Evolutionary conservation across 2,113 vertebrate genomes (phyloP), one percentile per base, ranked within the genome.

Genomic region (Hucho hucho): DNA sequence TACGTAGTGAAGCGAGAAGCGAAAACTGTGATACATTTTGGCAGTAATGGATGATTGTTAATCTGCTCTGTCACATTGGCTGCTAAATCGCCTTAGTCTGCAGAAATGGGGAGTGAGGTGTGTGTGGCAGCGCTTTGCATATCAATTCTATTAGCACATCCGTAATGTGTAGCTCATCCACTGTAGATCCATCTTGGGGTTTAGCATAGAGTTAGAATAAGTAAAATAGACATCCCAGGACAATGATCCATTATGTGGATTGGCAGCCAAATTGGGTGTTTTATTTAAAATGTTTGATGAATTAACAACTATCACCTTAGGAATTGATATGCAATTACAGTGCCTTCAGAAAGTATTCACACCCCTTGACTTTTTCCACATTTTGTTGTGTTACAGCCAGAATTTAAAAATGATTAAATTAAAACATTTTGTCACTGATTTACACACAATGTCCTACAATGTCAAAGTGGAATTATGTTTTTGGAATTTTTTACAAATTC

Each of bases 11-110:
- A 2, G 24, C 24, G 4, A 70, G 76, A 73, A 83, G 70, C 75
- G 75, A 82, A 16, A 81, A 83, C 79, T 16, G 64, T 75, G 72
- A 86, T 84, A 73, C 82, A 81, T 78, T 73, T 77, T 80, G 84
- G 78, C 83, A 75, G 81, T 79, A 80, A 86, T 81, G 64, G 77
- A 80, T 46, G 69, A 83, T 81, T 80, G 80, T 82, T 89, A 85
- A 87, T 84, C 76, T 56, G 49, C 65, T 72, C 79, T 76, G 79
- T 80, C 83, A 73, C 24, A 12, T 22, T 18, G n/a, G 46, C 26
- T 66, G 14, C n/a, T 68, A 83, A 84, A 80, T 58, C 18, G 47
- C 56, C 74, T 86, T 81, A 86, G 81, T 84, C 73, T 59, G 67
- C 22, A 77, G 67, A 84, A 77, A 70, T 3, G 69, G 72, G 47